Conservation (phyloP, 2,888 invertebrate genomes). For the Saturnia japonica region DNA sequence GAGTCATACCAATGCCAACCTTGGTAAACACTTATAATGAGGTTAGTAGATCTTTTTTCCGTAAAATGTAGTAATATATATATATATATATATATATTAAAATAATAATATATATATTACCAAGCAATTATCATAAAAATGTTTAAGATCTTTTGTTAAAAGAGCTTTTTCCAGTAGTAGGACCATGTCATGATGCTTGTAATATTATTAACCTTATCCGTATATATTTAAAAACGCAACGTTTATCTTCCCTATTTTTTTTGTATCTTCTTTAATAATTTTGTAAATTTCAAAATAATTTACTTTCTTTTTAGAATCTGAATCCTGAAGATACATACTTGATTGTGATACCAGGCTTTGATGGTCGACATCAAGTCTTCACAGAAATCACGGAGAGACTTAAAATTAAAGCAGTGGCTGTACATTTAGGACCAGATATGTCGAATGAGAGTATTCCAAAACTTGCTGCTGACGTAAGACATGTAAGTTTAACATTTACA, state of each 20-base stretch:
- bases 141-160: no score
- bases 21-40: conserved; percentile 27
- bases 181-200: no score
- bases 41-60: conserved; percentile 20
- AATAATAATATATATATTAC: no score
- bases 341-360: conserved; percentile 46
- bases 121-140: no score
- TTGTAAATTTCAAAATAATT: not conserved
- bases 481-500: conserved; percentile 26
- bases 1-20: conserved; percentile 28
- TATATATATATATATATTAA: not conserved
- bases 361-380: conserved; percentile 40
- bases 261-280: no score
- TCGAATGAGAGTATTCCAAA: conserved; percentile 31
- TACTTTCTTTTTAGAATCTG: conserved; percentile 28
- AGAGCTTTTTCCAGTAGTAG: no score
- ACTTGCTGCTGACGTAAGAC: conserved; percentile 34
- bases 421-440: conserved; percentile 38
- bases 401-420: conserved; percentile 37
- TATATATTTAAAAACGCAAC: no score
- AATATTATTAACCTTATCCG: no score
- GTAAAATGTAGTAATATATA: not conserved
- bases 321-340: conserved; percentile 38
- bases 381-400: conserved; percentile 36
- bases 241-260: no score